Evolutionary conservation across 2,797 vertebrate genomes (phyloP), one percentile per base, ranked within the genome.

Genomic region (Squalus acanthias): DNA sequence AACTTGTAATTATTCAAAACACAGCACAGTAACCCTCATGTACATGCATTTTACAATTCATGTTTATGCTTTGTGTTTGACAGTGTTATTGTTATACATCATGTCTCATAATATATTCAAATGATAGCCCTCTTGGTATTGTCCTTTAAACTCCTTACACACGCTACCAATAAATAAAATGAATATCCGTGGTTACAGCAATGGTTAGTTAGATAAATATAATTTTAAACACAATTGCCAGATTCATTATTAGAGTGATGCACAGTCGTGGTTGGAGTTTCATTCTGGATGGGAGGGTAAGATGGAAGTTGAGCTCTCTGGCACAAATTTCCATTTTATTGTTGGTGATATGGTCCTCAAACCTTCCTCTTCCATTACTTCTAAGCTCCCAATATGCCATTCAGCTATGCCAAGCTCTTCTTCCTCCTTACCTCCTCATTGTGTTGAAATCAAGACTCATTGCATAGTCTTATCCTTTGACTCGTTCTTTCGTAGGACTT

Each of bases 1-100:
- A 26, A 33, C 69, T 94, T 69, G 57, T 91, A 94, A 67, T 93
- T 67, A 67, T 72, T 95, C n/a, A 95, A 53, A 72, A 95, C 12
- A 29, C 22, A 95, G 69, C 69, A 70, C 29, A 53, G 29, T 72
- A 72, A 72, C 39, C 22, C 67, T 63, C 67, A 50, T 29, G 46
- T 33, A 53, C 46, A 3, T 72, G 46, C 29, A 69, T 94, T 92
- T 94, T 60, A 69, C 63, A 50, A 57, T 74, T 95, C 50, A 72
- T 95, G 24, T 94, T 39, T 94, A 94, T 22, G 53, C 26, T 15
- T 89, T 24, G 17, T 94, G n/a, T 60, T 94, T 69, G 22, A 67
- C 17, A 69, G 17, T 65, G 60, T 94, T 46, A 69, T 94, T 93
- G 91, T 69, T 24, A 9, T 46, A 69, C 9, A 69, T 94, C 33